A percentile compares a stretch with the other conserved stretches of the same genome.
phyloP scores from a whole-genome alignment of 2,797 vertebrate species.

The Danio choprae region DNA sequence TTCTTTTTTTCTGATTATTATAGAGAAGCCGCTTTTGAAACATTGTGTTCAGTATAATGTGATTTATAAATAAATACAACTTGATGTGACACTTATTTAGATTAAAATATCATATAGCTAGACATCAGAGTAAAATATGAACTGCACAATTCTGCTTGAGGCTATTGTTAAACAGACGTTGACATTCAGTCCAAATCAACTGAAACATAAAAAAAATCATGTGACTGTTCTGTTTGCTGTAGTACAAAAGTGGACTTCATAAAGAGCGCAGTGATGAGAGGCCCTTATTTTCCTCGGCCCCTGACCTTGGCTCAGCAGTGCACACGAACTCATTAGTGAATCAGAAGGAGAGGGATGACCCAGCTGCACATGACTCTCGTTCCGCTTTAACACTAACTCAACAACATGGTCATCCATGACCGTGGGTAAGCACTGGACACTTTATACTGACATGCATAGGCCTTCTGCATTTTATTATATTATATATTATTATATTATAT shows the following conservation, averaged over 20 bases:
- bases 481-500: too few species aligned
- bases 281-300: conserved; percentile 29
- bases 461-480: too few species aligned
- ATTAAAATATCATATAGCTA: neutral
- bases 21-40: too few species aligned
- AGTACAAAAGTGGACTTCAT: conserved; percentile 20
- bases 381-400: conserved; percentile 6
- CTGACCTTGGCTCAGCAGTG: conserved; percentile 26
- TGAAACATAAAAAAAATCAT: conserved; percentile 25
- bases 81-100: neutral
- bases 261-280: conserved; percentile 34
- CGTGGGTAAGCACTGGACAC: neutral
- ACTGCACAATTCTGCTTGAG: conserved; percentile 1
- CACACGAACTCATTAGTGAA: conserved; percentile 36
- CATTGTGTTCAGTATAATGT: too few species aligned
- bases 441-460: neutral
- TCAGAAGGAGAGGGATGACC: conserved; percentile 34
- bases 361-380: conserved; percentile 35
- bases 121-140: neutral
- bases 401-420: conserved; percentile 21
- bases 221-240: conserved; percentile 35
- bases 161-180: conserved; percentile 20
- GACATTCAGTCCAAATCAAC: neutral
- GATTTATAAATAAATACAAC: too few species aligned
- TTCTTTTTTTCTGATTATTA: too few species aligned